Evolutionary conservation across 2,797 vertebrate species (phyloP), one percentile per base, ranked within the genome.

Genomic region (Danio choprae): DNA sequence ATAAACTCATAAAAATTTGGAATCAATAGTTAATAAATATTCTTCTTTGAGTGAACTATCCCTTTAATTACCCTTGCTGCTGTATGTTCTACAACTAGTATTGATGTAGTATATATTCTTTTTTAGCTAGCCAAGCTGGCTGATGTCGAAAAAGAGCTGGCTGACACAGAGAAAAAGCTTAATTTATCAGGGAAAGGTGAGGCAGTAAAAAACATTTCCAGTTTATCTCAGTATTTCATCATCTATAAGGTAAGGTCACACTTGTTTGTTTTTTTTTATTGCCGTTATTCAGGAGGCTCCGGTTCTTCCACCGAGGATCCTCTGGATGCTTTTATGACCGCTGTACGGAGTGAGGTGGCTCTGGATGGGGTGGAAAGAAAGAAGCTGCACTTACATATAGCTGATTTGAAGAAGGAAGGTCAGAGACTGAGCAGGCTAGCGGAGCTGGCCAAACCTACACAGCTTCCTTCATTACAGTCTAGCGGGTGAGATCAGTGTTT

Each of bases 281-380:
- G 41, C 51, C 5, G 0, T 60, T 4, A n/a, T 15, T 41, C 64
- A 95, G 98, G 79, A 82, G 87, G 91, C 0, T 92, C 93, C 1
- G 87, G 93, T 73, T 87, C 93, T 0, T 89, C 93, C 3, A 81
- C 93, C 8, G 96, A 98, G 78, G 98, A 99, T 87, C 91, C 97
- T 2, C 90, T 99, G 89, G 98, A 99, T 8, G 97, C 95, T 4
- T 99, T 98, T 87, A 99, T 99, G 97, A 97, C 92, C 0, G 94
- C 95, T 6, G 97, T 99, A 79, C 95, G 92, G 53, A 93, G 92
- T 0, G 94, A 95, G 51, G 89, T 84, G 4, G 74, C 94, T 0
- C 89, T 98, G 83, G 97, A 99, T 81, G 93, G 89, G 0, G 94
- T 99, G 83, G 92, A 95, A 80, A 95, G 98, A 44, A 95, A 95